Evolutionary conservation across 2,113 vertebrate species (phyloP).

Genomic region (Sinocyclocheilus maitianheensis): DNA sequence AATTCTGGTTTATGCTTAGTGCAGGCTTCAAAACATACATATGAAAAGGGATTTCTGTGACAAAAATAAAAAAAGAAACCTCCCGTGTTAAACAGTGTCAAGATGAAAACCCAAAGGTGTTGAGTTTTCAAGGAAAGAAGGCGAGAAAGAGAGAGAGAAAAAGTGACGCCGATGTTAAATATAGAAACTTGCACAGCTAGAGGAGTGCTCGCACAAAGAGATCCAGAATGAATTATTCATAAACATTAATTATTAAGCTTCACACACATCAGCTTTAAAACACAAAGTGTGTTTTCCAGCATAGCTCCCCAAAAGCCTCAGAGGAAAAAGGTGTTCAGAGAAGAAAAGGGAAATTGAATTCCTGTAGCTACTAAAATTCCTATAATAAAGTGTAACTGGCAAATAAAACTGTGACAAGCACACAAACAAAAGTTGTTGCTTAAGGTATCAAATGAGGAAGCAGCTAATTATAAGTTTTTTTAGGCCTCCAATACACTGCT

Average conservation of each 20-base stretch:
- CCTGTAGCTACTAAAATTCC: not conserved
- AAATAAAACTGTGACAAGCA: constrained; percentile 15
- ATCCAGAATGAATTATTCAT: constrained; percentile 73
- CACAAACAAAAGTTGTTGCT: constrained; percentile 11
- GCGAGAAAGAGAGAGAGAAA: constrained; percentile 7
- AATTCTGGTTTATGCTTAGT: not conserved
- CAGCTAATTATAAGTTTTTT: not conserved
- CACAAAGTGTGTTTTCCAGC: constrained; percentile 44
- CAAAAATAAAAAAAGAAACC: constrained; percentile 19
- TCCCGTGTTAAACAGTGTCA: not conserved
- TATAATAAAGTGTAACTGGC: not conserved
- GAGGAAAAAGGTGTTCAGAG: constrained; percentile 21
- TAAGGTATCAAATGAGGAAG: constrained; percentile 8
- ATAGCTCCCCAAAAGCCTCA: constrained; percentile 41
- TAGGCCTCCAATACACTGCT: not conserved
- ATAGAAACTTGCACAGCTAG: constrained; percentile 67
- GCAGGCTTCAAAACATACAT: not conserved
- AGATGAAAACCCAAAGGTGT: constrained; percentile 33
- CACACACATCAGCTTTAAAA: constrained; percentile 52
- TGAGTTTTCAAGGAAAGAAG: constrained; percentile 16
- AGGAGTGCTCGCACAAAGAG: constrained; percentile 47
- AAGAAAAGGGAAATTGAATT: constrained; percentile 6
- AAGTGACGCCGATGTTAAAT: constrained; percentile 65
- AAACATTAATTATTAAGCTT: constrained; percentile 68
- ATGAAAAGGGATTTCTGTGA: constrained; percentile 9